Evolutionary conservation across 2,113 vertebrate species (phyloP).

Genomic region (Menura novaehollandiae): DNA sequence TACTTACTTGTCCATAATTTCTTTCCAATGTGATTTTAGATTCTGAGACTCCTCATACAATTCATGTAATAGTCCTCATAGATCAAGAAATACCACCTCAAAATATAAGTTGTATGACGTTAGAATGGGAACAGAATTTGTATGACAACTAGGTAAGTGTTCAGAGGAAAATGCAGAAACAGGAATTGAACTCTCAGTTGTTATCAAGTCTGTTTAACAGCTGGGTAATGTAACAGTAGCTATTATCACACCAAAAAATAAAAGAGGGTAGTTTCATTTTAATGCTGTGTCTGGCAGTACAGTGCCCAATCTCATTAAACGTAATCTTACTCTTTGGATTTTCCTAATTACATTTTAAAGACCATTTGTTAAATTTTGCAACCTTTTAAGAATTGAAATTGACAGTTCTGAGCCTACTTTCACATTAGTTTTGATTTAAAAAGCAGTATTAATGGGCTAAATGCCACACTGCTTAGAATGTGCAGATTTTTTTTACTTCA

Average conservation of each 20-base stretch:
- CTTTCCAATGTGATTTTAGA: neutral
- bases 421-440: neutral
- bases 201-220: neutral
- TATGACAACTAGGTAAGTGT: neutral
- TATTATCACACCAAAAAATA: neutral
- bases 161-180: neutral
- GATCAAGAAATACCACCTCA: neutral
- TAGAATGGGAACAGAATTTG: neutral
- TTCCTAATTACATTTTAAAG: slow-evolving; percentile 15
- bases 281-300: neutral
- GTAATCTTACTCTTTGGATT: slow-evolving; percentile 13
- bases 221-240: neutral
- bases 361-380: neutral
- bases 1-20: neutral
- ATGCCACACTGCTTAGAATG: neutral
- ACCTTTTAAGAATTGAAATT: neutral
- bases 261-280: neutral
- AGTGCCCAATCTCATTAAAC: neutral
- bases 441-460: neutral
- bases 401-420: neutral
- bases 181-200: neutral
- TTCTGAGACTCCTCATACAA: neutral
- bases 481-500: neutral
- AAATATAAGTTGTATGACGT: neutral
- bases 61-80: neutral